phyloP scores from a whole-genome alignment of 2,888 invertebrate species.

The Eilema caniola region DNA sequence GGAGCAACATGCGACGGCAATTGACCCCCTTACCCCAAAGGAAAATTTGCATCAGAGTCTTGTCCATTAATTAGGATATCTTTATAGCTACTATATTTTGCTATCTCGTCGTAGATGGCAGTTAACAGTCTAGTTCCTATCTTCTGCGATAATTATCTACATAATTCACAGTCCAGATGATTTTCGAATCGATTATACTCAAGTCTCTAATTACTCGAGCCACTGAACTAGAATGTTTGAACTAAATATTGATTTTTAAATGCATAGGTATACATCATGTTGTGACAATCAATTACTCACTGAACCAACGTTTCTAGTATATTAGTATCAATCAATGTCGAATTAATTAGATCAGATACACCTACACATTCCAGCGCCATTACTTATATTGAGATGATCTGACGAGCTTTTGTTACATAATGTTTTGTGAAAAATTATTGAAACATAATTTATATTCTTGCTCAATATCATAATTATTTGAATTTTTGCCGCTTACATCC shows the following conservation, averaged over 20 bases:
- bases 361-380: conserved; percentile 65
- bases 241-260: conserved; percentile 57
- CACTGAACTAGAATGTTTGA: conserved; percentile 28
- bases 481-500: too few relatives aligned
- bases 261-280: conserved; percentile 68
- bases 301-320: conserved; percentile 72
- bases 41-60: too few relatives aligned
- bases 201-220: conserved; percentile 25
- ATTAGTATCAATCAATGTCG: conserved; percentile 86
- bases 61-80: too few relatives aligned
- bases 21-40: too few relatives aligned
- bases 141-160: not conserved
- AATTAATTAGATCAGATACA: conserved; percentile 85
- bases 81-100: too few relatives aligned
- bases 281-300: conserved; percentile 84
- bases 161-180: conserved; percentile 6
- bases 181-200: conserved; percentile 13
- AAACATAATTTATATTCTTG: not conserved
- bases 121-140: not conserved
- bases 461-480: too few relatives aligned
- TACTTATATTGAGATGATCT: conserved; percentile 36
- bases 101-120: too few relatives aligned
- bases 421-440: not conserved
- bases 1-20: too few relatives aligned
- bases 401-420: conserved; percentile 10